Percentiles rank a stretch among this genome's conserved stretches.
These are phyloP conservation scores for Malurus melanocephalus DNA, from an alignment of 2,113 vertebrate genomes.

Conservation along the genomic window DNA sequence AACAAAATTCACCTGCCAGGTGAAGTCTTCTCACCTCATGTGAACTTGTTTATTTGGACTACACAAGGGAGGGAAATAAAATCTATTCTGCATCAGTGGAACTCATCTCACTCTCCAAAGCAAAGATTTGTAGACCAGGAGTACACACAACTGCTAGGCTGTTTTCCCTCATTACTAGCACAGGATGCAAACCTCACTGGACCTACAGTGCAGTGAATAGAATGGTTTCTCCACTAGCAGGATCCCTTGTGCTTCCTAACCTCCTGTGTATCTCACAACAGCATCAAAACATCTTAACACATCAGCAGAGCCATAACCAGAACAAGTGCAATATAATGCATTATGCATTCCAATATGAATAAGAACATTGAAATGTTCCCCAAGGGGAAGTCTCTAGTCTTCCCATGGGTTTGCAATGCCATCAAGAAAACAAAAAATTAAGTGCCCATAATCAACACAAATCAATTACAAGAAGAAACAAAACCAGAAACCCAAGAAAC, in stretches of 20 bases:
- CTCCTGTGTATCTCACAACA: neutral
- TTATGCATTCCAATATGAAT: neutral
- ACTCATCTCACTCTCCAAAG: neutral
- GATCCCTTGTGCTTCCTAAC: neutral
- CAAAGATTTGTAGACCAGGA: neutral
- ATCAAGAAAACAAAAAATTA: neutral
- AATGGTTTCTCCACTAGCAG: neutral
- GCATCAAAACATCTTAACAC: neutral
- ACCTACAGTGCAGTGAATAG: neutral
- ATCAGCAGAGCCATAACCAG: neutral
- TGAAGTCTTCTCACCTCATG: neutral
- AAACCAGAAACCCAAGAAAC: neutral
- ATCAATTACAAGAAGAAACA: neutral
- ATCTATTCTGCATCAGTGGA: neutral
- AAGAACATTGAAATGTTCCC: neutral
- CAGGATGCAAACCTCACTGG: neutral
- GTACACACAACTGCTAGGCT: neutral
- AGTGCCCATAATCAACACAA: neutral
- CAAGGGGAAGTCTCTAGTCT: neutral
- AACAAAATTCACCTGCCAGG: neutral
- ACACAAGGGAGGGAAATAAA: neutral
- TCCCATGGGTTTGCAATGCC: neutral
- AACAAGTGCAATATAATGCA: neutral
- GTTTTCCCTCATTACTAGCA: neutral
- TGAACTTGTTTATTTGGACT: neutral